Percentiles rank a stretch among this genome's conserved stretches.
Evolutionary conservation across 2,113 vertebrate species (phyloP).

Genomic region (Coracopsis vasa): DNA sequence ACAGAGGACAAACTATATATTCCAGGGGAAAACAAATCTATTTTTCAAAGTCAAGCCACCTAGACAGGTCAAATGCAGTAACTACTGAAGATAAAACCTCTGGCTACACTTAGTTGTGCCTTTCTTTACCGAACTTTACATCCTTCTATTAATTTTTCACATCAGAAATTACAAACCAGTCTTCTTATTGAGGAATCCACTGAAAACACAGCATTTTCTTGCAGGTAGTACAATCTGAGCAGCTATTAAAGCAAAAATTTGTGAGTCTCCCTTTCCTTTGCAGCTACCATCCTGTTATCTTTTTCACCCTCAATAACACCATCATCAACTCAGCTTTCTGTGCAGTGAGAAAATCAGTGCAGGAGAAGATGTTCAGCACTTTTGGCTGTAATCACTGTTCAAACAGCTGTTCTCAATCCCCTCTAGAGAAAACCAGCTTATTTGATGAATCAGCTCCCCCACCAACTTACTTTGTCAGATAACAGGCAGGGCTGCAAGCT

Average conservation of each 20-base stretch:
- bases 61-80: neutral
- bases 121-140: neutral
- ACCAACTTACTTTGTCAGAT: neutral
- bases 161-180: neutral
- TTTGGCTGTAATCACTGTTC: neutral
- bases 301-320: neutral
- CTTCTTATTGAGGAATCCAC: neutral
- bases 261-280: neutral
- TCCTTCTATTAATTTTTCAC: neutral
- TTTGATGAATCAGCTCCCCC: neutral
- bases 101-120: neutral
- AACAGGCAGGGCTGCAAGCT: neutral
- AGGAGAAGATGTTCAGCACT: neutral
- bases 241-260: neutral
- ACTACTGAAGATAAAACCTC: neutral
- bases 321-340: neutral
- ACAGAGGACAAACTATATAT: neutral
- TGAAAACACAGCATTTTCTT: neutral
- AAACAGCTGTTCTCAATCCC: neutral
- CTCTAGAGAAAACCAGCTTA: neutral
- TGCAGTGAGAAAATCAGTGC: neutral
- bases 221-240: rapidly evolving
- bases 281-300: neutral
- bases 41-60: neutral
- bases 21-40: neutral